Conservation (phyloP, 2,888 invertebrate species). For the Cremastinae sp. region DNA sequence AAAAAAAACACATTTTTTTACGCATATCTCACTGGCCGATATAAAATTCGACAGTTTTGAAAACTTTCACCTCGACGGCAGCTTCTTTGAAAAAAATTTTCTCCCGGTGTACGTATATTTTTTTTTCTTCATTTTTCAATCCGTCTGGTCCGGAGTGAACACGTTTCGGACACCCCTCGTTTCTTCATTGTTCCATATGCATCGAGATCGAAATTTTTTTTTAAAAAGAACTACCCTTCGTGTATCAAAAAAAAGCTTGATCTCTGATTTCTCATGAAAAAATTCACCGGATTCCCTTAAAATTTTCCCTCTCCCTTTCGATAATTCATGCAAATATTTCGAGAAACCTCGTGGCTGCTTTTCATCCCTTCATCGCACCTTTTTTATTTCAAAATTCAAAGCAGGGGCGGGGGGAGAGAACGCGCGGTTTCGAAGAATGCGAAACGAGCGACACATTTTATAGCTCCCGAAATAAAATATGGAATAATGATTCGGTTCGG, state of each 20-base stretch:
- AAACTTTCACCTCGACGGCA: conserved; percentile 50
- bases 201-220: conserved; percentile 41
- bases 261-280: background rate
- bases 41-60: conserved; percentile 69
- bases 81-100: conserved; percentile 62
- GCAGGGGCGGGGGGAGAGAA: no score
- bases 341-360: background rate
- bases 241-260: background rate
- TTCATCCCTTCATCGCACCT: no score
- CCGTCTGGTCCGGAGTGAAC: conserved; percentile 35
- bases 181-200: conserved; percentile 42
- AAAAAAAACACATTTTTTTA: conserved; percentile 62
- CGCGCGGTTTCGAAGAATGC: no score
- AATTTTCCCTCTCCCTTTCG: background rate
- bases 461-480: background rate
- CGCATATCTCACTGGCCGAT: conserved; percentile 59
- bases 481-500: background rate
- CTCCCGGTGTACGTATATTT: conserved; percentile 37
- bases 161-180: conserved; percentile 45
- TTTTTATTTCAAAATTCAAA: no score
- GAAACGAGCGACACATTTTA: background rate
- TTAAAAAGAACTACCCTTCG: conserved; percentile 34
- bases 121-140: conserved; percentile 43
- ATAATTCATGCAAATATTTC: conserved; percentile 1
- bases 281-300: background rate